Percentiles rank a stretch among this genome's conserved stretches.
Evolutionary conservation across 2,113 vertebrate species (phyloP).

Genomic region (Gasterosteus aculeatus): DNA sequence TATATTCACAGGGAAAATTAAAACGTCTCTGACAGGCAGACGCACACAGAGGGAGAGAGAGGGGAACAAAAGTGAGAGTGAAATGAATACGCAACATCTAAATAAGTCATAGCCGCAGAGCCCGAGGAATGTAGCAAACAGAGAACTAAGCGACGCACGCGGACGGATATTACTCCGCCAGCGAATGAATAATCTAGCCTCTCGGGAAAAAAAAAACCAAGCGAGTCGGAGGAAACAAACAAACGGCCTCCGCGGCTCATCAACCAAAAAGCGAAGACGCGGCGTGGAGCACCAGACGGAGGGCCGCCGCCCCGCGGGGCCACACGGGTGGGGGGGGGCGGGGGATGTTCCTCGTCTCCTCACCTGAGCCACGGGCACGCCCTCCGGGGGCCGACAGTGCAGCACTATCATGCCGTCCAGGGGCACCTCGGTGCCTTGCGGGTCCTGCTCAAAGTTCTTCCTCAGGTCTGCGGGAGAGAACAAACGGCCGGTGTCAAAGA

Average conservation of each 20-base stretch:
- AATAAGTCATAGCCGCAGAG: conserved; percentile 48
- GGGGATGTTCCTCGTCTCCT: conserved; percentile 68
- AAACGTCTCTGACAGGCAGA: conserved; percentile 45
- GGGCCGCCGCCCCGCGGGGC: conserved; percentile 47
- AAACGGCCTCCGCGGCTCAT: conserved; percentile 32
- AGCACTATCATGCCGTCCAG: conserved; percentile 97
- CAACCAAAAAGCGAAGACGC: not conserved
- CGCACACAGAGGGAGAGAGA: conserved; percentile 9
- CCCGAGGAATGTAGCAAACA: conserved; percentile 9
- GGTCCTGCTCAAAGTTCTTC: conserved; percentile 98
- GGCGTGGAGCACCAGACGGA: conserved; percentile 7
- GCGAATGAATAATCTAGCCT: conserved; percentile 4
- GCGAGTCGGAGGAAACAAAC: conserved; percentile 1
- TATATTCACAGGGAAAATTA: conserved; percentile 65
- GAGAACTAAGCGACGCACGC: conserved; percentile 13
- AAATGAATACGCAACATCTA: conserved; percentile 52
- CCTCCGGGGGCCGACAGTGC: conserved; percentile 97
- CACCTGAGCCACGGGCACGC: conserved; percentile 95
- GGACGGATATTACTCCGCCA: conserved; percentile 3
- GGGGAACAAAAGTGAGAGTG: conserved; percentile 13
- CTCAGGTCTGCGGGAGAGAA: conserved; percentile 87
- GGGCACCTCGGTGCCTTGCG: conserved; percentile 94
- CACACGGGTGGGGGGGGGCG: not conserved
- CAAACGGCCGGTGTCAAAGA: conserved; percentile 48
- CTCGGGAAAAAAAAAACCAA: not conserved